Evolutionary conservation across 2,113 vertebrate species (phyloP).

Genomic region (Gasterosteus aculeatus): DNA sequence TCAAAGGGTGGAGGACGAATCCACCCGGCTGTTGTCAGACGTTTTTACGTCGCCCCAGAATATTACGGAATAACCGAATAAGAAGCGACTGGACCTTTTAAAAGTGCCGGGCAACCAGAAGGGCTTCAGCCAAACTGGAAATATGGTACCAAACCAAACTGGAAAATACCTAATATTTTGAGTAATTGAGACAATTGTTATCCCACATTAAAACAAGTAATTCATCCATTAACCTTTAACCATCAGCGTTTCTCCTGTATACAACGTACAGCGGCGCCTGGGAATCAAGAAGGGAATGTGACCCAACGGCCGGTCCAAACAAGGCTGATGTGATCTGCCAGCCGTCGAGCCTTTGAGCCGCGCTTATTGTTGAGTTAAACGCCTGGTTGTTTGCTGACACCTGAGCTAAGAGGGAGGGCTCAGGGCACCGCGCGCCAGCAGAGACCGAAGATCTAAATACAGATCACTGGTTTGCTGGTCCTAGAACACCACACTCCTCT

Average conservation of each 20-base stretch:
- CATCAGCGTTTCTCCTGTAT: neutral
- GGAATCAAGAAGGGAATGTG: slow-evolving; percentile 7
- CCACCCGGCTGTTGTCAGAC: neutral
- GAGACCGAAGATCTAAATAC: neutral
- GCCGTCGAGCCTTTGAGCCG: slow-evolving; percentile 56
- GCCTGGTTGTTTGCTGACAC: slow-evolving; percentile 40
- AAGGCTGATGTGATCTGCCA: slow-evolving; percentile 35
- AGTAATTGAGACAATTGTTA: neutral
- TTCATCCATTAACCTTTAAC: neutral
- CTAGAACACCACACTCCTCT: neutral
- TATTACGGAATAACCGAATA: neutral
- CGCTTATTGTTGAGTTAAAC: slow-evolving; percentile 54
- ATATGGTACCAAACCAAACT: too few relatives aligned
- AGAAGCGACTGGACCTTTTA: neutral
- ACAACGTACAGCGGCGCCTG: neutral
- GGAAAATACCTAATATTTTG: too few relatives aligned
- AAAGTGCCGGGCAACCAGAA: neutral
- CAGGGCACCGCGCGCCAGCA: neutral
- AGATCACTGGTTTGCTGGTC: neutral
- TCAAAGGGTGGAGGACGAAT: slow-evolving; percentile 18
- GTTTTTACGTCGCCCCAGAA: neutral
- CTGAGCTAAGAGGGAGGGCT: slow-evolving; percentile 34
- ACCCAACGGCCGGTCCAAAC: slow-evolving; percentile 17
- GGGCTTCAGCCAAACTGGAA: too few relatives aligned
- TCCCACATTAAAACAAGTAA: neutral